These are phyloP conservation scores for Tetrao urogallus DNA, from an alignment of 2,113 vertebrate genomes.

Conservation along the genomic window DNA sequence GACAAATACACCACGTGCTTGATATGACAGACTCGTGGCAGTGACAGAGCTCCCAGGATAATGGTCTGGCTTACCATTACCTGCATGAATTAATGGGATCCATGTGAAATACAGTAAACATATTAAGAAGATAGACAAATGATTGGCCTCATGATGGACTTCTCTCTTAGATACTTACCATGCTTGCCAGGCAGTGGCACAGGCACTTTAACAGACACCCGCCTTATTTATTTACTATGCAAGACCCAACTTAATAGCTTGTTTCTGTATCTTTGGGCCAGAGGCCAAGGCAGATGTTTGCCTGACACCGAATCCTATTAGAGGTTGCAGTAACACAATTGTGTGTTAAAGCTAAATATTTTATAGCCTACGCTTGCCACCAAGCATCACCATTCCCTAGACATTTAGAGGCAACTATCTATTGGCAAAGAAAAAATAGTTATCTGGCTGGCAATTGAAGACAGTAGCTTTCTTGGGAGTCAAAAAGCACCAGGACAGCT, in stretches of 20 bases:
- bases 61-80: constrained; percentile 42
- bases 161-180: constrained; percentile 55
- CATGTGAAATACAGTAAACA: constrained; percentile 59
- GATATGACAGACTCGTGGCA: background rate
- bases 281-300: constrained; percentile 74
- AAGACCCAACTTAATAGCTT: constrained; percentile 68
- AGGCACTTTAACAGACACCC: constrained; percentile 48
- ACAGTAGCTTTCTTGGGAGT: constrained; percentile 25
- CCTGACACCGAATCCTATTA: constrained; percentile 75
- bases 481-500: constrained; percentile 22
- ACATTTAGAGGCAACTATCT: constrained; percentile 46
- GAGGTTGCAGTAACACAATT: constrained; percentile 71
- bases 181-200: constrained; percentile 13
- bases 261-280: constrained; percentile 70
- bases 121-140: constrained; percentile 62
- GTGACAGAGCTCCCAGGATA: background rate
- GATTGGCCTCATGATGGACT: constrained; percentile 32
- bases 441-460: constrained; percentile 48
- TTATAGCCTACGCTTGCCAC: constrained; percentile 70
- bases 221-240: constrained; percentile 73
- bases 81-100: constrained; percentile 49
- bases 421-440: constrained; percentile 34
- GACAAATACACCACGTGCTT: background rate
- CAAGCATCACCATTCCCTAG: constrained; percentile 41
- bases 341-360: constrained; percentile 79